A percentile compares a stretch with the other conserved stretches of the same genome.
These are phyloP conservation scores for Poeciliopsis prolifica DNA, from an alignment of 2,113 vertebrate species.

Conservation along the genomic window DNA sequence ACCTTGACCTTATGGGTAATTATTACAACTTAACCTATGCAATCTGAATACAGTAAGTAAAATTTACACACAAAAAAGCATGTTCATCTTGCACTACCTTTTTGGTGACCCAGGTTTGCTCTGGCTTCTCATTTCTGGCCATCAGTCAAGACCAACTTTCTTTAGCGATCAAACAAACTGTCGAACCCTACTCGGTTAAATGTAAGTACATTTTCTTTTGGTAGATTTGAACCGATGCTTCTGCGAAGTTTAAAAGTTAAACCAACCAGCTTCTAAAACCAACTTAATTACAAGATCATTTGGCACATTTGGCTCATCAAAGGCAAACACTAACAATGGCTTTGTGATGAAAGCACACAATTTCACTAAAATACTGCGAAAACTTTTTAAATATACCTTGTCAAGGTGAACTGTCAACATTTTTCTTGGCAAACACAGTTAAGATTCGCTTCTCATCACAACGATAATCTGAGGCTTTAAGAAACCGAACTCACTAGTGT, in stretches of 20 bases:
- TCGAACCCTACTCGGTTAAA: neutral
- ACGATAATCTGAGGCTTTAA: no score
- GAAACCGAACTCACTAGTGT: no score
- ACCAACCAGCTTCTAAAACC: neutral
- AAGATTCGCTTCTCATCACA: no score
- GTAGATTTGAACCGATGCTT: neutral
- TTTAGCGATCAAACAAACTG: no score
- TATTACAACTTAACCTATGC: neutral
- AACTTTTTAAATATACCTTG: neutral
- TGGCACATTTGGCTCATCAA: neutral
- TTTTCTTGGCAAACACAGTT: neutral
- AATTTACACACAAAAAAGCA: neutral
- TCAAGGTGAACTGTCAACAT: neutral
- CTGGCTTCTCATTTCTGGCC: neutral
- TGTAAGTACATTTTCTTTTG: neutral
- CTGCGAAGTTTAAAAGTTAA: neutral
- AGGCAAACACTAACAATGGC: neutral
- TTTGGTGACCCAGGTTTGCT: neutral
- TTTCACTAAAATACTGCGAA: neutral
- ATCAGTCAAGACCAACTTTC: neutral
- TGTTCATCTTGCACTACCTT: neutral
- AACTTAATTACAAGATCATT: neutral
- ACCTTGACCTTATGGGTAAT: slow-evolving; percentile 1
- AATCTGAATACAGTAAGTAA: neutral
- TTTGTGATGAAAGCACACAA: neutral